Base-by-base conservation (phyloP, 2,888 invertebrate species). In the Limnephilus rhombicus region DNA sequence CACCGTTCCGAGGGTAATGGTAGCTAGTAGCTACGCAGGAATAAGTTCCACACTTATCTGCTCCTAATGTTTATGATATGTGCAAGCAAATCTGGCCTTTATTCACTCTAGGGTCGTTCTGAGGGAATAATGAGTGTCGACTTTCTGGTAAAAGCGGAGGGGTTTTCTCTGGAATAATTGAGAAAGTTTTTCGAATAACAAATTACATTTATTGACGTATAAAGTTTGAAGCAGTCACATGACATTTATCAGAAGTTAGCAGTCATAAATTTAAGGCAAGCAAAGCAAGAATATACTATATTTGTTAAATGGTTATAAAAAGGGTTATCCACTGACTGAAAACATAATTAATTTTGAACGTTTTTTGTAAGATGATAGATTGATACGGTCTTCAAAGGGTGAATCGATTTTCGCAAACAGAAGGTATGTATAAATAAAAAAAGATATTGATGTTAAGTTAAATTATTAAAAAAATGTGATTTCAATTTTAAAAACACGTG, bases 61-160 rank as follows among this genome's bases (percentile, higher is more conserved):
- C 49, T 45, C 53, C 68, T 89, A 92, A 92, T 92, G 92, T 92
- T 92, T 92, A 93, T 92, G 91, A 92, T 90, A 93, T 92, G 91
- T 89, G 90, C 86, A 88, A 85, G 86, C 81, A 92, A 93, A 93
- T 93, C 92, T 92, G 92, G 68, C 83, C 87, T 93, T 93, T 92
- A 93, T 93, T 91, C 91, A 92, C 91, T 92, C 80, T 81, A 34
- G 81, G 24, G 45, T 89, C 53, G 82, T 83, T 91, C 29, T 53
- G 49, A 45, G 82, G 45, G 53, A 82, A 90, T 90, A 89, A 89
- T 41, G 88, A 89, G 88, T 34, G 88, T 31, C 80, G 41, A 89
- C 88, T 89, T 89, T 80, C 12, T 89, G 80, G 80, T 24, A 86
- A 86, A 15, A 45, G 41, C 29, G 29, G 41, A 89, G 88, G 80